These are phyloP conservation scores for Bathynomus jamesi DNA, from an alignment of 1,140 invertebrate species.

Conservation along the genomic window DNA sequence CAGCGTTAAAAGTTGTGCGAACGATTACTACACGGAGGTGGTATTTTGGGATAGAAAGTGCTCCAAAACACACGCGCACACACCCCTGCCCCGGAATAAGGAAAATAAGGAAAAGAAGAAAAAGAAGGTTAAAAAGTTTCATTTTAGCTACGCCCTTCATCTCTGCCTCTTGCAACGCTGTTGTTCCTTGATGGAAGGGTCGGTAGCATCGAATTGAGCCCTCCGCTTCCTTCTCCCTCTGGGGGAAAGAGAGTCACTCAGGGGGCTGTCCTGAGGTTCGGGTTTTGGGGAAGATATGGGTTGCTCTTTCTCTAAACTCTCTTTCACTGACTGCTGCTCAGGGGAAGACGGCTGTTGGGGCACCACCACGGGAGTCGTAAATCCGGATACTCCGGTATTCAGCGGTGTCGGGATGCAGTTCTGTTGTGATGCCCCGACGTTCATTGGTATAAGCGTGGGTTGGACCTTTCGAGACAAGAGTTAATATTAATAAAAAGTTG, in stretches of 20 bases:
- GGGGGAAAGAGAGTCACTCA: not conserved
- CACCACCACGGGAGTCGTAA: not conserved
- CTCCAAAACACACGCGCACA: too few relatives aligned
- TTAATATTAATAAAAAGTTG: too few relatives aligned
- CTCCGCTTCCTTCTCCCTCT: not conserved
- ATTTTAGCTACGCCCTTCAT: too few relatives aligned
- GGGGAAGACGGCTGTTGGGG: not conserved
- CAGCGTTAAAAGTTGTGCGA: too few relatives aligned
- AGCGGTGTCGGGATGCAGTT: not conserved
- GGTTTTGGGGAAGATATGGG: not conserved
- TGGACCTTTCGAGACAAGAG: too few relatives aligned
- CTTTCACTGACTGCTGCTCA: not conserved
- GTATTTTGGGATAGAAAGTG: too few relatives aligned
- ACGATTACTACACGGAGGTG: too few relatives aligned
- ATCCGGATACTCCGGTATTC: not conserved
- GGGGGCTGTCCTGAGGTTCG: not conserved
- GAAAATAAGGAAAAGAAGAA: too few relatives aligned
- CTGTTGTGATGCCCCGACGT: not conserved
- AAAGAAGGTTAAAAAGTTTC: too few relatives aligned
- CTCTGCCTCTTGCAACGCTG: too few relatives aligned
- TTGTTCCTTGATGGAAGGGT: too few relatives aligned
- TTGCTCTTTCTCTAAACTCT: not conserved
- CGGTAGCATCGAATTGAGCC: not conserved
- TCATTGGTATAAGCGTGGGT: not conserved
- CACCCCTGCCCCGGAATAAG: too few relatives aligned